Conservation (phyloP, 1,140 invertebrate genomes). For the Propsilocerus akamusi region DNA sequence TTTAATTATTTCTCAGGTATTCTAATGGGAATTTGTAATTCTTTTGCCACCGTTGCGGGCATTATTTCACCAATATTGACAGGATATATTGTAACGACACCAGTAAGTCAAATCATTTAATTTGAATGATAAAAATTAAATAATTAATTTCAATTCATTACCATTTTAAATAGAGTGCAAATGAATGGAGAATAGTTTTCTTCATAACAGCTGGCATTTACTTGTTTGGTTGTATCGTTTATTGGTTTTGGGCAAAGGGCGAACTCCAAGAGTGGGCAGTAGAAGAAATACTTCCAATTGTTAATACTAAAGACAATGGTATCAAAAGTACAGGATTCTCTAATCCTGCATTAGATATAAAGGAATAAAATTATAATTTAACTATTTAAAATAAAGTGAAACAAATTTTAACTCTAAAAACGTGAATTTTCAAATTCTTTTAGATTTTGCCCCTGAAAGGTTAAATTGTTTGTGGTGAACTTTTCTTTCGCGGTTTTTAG, state of each 20-base stretch:
- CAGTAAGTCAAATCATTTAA: slow-evolving; percentile 26
- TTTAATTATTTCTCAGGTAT: too few relatives aligned
- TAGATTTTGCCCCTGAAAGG: too few relatives aligned
- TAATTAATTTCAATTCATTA: not conserved
- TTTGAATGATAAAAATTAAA: not conserved
- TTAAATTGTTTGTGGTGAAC: too few relatives aligned
- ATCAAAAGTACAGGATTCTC: not conserved
- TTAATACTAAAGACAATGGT: not conserved
- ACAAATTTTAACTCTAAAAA: too few relatives aligned
- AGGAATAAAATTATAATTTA: not conserved
- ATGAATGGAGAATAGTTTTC: slow-evolving; percentile 69
- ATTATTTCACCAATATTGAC: slow-evolving; percentile 67
- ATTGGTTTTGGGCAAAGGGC: slow-evolving; percentile 59
- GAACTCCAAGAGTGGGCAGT: slow-evolving; percentile 62
- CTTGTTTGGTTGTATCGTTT: slow-evolving; percentile 54
- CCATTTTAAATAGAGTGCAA: slow-evolving; percentile 36
- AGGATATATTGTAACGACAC: slow-evolving; percentile 52
- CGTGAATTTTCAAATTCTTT: too few relatives aligned
- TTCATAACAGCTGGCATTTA: slow-evolving; percentile 64
- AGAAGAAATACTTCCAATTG: not conserved
- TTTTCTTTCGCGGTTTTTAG: too few relatives aligned
- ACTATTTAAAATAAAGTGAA: too few relatives aligned
- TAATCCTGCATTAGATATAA: not conserved
- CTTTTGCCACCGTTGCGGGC: slow-evolving; percentile 70
- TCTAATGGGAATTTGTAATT: slow-evolving; percentile 76